A percentile compares a stretch with the other conserved stretches of the same genome.
Evolutionary conservation across 2,113 vertebrate genomes (phyloP).

Genomic region (Pteronura brasiliensis): DNA sequence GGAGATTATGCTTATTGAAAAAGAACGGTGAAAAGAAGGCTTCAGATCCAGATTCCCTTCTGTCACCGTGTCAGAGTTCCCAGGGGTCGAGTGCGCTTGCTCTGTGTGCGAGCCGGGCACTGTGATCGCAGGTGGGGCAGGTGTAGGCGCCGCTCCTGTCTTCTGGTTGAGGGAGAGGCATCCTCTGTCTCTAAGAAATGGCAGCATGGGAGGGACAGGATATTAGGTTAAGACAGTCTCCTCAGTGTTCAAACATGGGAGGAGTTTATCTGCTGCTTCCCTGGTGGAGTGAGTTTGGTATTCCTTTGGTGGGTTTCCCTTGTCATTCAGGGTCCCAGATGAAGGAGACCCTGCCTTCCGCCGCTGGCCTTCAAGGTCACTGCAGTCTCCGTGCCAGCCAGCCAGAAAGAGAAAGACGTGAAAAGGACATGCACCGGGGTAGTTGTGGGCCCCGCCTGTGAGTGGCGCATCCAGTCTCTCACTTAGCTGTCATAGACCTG

Average conservation of each 20-base stretch:
- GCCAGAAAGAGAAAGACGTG: background rate
- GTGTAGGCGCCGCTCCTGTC: rapidly evolving
- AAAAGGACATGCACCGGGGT: background rate
- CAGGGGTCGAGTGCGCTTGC: background rate
- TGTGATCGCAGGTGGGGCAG: no score
- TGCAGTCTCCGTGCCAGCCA: background rate
- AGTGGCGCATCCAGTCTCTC: background rate
- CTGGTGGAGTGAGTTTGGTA: background rate
- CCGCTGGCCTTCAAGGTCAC: background rate
- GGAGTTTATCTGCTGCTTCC: background rate
- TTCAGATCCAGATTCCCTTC: background rate
- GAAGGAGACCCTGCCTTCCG: background rate
- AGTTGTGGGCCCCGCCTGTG: background rate
- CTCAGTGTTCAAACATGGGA: background rate
- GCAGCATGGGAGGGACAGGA: background rate
- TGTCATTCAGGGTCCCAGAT: background rate
- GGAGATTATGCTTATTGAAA: conserved; percentile 18
- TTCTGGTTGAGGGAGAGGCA: background rate
- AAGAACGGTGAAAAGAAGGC: background rate
- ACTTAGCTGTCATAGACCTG: background rate
- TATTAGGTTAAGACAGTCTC: background rate
- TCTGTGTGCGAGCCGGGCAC: no score
- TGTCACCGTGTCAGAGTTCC: background rate
- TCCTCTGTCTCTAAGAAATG: no score
- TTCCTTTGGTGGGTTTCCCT: background rate